Evolutionary conservation across 1,140 invertebrate genomes (phyloP).

Genomic region (Venturia canescens): DNA sequence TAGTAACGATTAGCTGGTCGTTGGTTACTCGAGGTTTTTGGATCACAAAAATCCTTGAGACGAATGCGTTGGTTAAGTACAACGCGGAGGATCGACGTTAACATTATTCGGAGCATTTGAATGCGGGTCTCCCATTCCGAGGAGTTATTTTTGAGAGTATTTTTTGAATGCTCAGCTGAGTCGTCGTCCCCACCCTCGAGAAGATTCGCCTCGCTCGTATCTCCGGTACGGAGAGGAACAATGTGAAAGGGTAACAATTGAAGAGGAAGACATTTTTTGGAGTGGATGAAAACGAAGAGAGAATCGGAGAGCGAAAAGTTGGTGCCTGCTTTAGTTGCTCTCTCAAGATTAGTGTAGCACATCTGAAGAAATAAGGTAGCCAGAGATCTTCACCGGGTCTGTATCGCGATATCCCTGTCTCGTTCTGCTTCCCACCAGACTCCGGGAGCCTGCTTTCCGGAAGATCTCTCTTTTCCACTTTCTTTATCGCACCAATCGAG

Average conservation of each 20-base stretch:
- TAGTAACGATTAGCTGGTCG: too few relatives aligned
- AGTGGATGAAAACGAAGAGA: conserved; percentile 29
- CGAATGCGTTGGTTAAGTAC: neutral
- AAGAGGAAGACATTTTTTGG: conserved; percentile 59
- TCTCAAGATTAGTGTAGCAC: conserved; percentile 30
- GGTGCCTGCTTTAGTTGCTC: neutral
- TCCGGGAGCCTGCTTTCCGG: neutral
- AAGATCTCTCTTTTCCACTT: conserved; percentile 2
- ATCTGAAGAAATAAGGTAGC: conserved; percentile 12
- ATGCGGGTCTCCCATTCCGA: conserved; percentile 1
- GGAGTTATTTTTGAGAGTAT: neutral
- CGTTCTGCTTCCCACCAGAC: neutral
- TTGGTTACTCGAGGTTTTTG: neutral
- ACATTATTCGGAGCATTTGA: neutral
- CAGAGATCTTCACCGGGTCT: neutral
- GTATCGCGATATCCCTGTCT: neutral
- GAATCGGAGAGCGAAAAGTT: conserved; percentile 12
- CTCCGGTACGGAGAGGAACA: conserved; percentile 21
- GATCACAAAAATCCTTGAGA: neutral
- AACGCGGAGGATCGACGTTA: neutral
- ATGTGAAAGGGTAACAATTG: conserved; percentile 25
- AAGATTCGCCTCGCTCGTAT: conserved; percentile 21
- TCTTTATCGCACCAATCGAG: conserved; percentile 22
- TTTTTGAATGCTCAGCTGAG: neutral
- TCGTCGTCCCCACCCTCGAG: neutral